Base-by-base conservation (phyloP, 2,888 invertebrate genomes). In the Metellina segmentata region DNA sequence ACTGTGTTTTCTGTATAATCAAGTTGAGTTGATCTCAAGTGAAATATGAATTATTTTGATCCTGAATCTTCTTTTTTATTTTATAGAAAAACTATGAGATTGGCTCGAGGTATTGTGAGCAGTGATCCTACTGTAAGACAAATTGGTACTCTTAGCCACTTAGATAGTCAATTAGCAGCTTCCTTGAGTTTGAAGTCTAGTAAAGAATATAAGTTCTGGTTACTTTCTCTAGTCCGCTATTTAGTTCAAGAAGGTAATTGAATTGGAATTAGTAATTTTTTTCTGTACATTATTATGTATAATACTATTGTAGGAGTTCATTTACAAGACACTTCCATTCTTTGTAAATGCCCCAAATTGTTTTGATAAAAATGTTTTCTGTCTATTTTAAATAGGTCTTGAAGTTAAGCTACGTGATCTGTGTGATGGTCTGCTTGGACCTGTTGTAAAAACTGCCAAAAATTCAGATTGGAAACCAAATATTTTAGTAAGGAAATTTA, bases 371-470 rank as follows among this genome's bases (percentile, higher is more conserved):
- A 34, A 34, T 34, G 34, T 34, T 34, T 34, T 34, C 34, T 34
- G 34, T 34, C 4, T 34, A 34, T 34, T 75, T 13, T n/a, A 34
- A 48, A 9, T 20, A 92, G 93, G 90, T 70, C 91, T 93, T 77
- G 93, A 93, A 88, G 48, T 96, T 88, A 96, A 97, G 94, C 95
- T 98, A 87, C 95, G 98, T 89, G 95, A 96, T 87, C 96, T 98
- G 94, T 96, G 98, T 94, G 97, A 97, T 95, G 97, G 97, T 94
- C 96, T 98, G 94, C 95, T 98, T 94, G 97, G 97, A 0, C 97
- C 97, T 34, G 81, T 92, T 48, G 74, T 92, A 49, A 90, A 90
- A 81, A 90, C 90, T 61, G 71, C 92, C 20, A 90, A 92, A 85
- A 87, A 49, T 51, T 79, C 89, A 51, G 82, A 85, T 9, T 93